phyloP scores from a whole-genome alignment of 2,888 invertebrate genomes.

The Belgica antarctica region DNA sequence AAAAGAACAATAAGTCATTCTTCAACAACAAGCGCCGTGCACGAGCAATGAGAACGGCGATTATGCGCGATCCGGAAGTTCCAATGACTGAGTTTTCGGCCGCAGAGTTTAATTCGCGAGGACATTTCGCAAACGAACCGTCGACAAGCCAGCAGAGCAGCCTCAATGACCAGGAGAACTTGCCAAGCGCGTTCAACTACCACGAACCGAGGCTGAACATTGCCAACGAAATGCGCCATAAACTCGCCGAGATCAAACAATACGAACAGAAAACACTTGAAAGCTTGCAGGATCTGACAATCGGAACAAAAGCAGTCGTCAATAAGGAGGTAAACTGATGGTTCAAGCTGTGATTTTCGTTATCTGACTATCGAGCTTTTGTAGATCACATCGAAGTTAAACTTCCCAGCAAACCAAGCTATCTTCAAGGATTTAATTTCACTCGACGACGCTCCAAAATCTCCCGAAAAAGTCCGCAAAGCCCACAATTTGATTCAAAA shows the following conservation, averaged over 20 bases:
- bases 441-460: not conserved
- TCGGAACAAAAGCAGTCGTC: not conserved
- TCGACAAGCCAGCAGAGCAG: no score
- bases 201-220: not conserved
- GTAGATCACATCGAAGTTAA: slow-evolving; percentile 16
- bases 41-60: not conserved
- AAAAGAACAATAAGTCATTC: no score
- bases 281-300: not conserved
- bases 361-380: no score
- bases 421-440: slow-evolving; percentile 19
- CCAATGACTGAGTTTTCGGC: no score
- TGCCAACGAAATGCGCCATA: not conserved
- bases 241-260: not conserved
- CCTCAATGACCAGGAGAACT: no score
- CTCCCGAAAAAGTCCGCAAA: not conserved
- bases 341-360: not conserved
- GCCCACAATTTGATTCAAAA: not conserved
- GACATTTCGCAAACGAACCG: no score
- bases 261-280: not conserved
- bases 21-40: not conserved
- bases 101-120: no score
- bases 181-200: not conserved
- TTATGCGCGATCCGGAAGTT: not conserved
- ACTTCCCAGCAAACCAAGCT: not conserved
- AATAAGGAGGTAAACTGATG: not conserved